Evolutionary conservation across 2,113 vertebrate genomes (phyloP).

Genomic region (Struthidea cinerea): DNA sequence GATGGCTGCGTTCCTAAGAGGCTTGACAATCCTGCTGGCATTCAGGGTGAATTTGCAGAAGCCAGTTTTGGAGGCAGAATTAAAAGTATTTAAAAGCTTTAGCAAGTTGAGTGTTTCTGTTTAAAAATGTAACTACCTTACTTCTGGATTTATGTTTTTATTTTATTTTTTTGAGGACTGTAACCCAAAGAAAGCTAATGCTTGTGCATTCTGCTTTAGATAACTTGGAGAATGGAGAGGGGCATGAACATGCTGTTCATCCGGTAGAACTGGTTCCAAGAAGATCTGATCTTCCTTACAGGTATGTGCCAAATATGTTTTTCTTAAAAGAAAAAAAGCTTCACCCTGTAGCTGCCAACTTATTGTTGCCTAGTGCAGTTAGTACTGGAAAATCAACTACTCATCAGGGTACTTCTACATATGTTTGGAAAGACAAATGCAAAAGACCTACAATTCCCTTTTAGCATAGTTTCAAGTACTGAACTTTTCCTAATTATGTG

Average conservation of each 20-base stretch:
- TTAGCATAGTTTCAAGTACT: not conserved
- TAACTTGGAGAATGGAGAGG: conserved; percentile 76
- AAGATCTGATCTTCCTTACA: conserved; percentile 74
- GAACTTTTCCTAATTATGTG: not conserved
- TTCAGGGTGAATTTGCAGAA: not conserved
- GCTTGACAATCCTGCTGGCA: not conserved
- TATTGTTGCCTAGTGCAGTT: not conserved
- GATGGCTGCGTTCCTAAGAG: not conserved
- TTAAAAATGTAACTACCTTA: not conserved
- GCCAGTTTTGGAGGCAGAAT: not conserved
- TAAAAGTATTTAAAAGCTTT: not conserved
- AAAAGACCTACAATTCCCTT: not conserved
- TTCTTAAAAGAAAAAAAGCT: not conserved
- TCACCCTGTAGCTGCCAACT: not conserved
- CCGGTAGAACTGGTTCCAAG: conserved; percentile 61
- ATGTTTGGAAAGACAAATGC: not conserved
- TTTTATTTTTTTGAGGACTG: not conserved
- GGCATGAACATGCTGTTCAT: conserved; percentile 51
- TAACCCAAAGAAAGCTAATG: not conserved
- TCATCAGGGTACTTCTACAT: not conserved
- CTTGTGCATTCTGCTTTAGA: conserved; percentile 70
- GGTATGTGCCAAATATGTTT: conserved; percentile 53
- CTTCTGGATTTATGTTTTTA: not conserved
- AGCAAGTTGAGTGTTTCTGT: not conserved
- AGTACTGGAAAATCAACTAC: not conserved